Evolutionary conservation across 2,888 invertebrate genomes (phyloP), one percentile per base, ranked within the genome.

Genomic region (Cordilura impudica): DNA sequence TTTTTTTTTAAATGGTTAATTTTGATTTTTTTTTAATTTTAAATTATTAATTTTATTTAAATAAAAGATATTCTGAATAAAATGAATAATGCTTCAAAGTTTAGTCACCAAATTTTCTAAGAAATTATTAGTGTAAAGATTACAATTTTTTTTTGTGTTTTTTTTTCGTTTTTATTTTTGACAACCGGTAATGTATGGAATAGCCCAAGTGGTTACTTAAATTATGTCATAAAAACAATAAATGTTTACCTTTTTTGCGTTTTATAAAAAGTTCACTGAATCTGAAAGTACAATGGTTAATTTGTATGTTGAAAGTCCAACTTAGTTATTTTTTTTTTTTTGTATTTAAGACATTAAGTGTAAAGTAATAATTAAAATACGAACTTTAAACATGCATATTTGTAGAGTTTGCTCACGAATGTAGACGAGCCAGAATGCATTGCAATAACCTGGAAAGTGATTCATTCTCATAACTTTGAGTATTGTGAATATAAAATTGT

Each of bases 31-130:
- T n/a, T n/a, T n/a, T n/a, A n/a, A n/a, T n/a, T n/a, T n/a, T n/a
- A n/a, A n/a, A n/a, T n/a, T n/a, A n/a, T n/a, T n/a, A n/a, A n/a
- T n/a, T n/a, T n/a, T n/a, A n/a, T n/a, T n/a, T n/a, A n/a, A n/a
- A n/a, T n/a, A n/a, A n/a, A n/a, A n/a, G n/a, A n/a, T n/a, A n/a
- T n/a, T n/a, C n/a, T n/a, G n/a, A n/a, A n/a, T n/a, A n/a, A n/a
- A n/a, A 10, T 31, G 8, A 10, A 31, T 31, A 31, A 31, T 10
- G 12, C 31, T 39, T 39, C 2, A 47, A 18, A 10, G 61, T 14
- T 61, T 61, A 61, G 18, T 67, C 67, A 67, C 7, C 19, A 56
- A 47, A 31, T 5, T 54, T 67, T 54, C 54, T 54, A 19, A 21
- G 56, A 67, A 67, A 45, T 39, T n/a, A n/a, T n/a, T n/a, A 39